Conservation (phyloP, 2,113 vertebrate genomes). For the Empidonax alnorum region DNA sequence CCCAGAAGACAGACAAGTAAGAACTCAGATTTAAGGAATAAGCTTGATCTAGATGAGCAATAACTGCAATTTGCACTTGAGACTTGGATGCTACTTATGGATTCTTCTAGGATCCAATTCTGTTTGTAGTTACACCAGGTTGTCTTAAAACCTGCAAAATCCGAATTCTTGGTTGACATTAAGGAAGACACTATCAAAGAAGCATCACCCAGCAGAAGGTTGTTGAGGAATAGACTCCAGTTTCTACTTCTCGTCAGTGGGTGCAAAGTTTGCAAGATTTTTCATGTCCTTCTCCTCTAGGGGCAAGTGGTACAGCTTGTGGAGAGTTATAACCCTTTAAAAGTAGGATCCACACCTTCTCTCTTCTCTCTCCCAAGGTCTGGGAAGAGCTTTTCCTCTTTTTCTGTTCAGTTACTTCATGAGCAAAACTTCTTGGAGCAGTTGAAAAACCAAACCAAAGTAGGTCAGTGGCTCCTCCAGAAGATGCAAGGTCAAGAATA, state of each 20-base stretch:
- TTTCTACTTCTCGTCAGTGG: background rate
- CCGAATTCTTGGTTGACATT: background rate
- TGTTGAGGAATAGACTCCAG: background rate
- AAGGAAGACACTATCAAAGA: background rate
- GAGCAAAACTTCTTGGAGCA: background rate
- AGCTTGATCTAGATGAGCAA: background rate
- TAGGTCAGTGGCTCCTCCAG: background rate
- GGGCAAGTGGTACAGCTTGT: background rate
- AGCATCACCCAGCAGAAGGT: fast-evolving
- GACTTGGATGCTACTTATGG: background rate
- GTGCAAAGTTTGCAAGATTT: background rate
- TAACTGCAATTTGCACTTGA: background rate
- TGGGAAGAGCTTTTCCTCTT: background rate
- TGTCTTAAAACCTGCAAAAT: background rate
- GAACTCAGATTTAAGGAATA: background rate
- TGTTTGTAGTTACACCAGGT: background rate
- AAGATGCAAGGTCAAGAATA: background rate
- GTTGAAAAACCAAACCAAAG: background rate
- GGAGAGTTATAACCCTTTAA: background rate
- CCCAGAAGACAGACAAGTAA: background rate
- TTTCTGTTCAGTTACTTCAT: background rate
- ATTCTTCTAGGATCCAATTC: background rate
- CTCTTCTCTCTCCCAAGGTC: background rate
- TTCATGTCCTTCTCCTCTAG: background rate
- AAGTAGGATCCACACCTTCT: background rate